Percentiles rank a stretch among this genome's conserved stretches.
Conservation (phyloP, 2,113 vertebrate genomes). For the Varanus salvator region DNA sequence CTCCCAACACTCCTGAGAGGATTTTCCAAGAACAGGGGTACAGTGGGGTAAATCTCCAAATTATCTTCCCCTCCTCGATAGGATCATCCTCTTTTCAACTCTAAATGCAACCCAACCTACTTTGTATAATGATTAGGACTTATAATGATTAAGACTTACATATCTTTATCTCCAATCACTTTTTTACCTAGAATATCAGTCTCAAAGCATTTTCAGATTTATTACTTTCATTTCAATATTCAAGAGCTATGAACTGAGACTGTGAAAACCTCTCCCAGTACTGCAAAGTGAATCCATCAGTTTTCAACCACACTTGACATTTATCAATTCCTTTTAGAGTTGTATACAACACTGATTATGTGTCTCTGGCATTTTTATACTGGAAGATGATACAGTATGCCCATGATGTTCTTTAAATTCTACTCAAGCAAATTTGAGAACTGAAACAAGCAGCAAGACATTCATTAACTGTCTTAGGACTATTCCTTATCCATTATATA, state of each 20-base stretch:
- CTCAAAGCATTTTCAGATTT: neutral
- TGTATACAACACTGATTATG: neutral
- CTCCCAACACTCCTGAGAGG: too few species aligned
- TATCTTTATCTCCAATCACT: neutral
- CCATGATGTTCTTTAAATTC: neutral
- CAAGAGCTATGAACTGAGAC: neutral
- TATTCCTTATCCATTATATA: neutral
- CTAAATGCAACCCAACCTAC: neutral
- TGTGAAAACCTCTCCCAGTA: constrained; percentile 12
- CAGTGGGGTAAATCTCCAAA: too few species aligned
- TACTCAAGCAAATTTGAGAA: neutral
- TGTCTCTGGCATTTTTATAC: neutral
- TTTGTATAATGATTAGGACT: too few species aligned
- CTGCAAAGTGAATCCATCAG: constrained; percentile 6
- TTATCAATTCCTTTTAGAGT: neutral
- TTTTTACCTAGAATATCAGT: neutral
- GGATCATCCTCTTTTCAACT: neutral
- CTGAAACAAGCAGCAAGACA: neutral
- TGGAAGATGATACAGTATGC: neutral
- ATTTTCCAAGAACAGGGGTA: too few species aligned
- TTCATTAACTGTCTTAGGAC: neutral
- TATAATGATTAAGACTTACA: neutral
- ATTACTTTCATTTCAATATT: neutral
- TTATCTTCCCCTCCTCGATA: too few species aligned
- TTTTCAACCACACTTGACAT: neutral